Percentiles rank a stretch among this genome's conserved stretches.
Evolutionary conservation across 2,797 vertebrate genomes (phyloP).

Genomic region (Rhinatrema bivittatum): DNA sequence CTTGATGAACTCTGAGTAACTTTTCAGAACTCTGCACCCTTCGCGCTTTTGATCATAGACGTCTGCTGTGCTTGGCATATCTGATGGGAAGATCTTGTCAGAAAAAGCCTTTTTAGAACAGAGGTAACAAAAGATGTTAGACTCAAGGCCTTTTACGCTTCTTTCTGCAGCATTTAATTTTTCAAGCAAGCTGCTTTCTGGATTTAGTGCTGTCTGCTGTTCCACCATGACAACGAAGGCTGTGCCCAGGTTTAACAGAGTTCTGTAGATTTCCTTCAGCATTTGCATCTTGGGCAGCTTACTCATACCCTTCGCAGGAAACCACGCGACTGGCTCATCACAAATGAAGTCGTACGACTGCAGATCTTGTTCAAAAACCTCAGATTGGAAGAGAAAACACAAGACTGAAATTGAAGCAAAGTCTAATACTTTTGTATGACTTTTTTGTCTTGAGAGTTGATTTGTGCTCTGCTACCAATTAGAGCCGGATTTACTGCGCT

Average conservation of each 20-base stretch:
- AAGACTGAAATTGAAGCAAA: neutral
- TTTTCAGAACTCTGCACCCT: slow-evolving; percentile 27
- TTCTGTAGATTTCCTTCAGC: slow-evolving; percentile 14
- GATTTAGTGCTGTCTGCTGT: slow-evolving; percentile 3
- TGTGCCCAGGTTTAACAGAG: slow-evolving; percentile 1
- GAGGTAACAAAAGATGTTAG: slow-evolving; percentile 5
- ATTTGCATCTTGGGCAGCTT: neutral
- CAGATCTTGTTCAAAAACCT: neutral
- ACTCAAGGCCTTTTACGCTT: slow-evolving; percentile 21
- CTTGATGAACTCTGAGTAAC: slow-evolving; percentile 22
- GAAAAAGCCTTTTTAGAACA: neutral
- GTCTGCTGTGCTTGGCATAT: neutral
- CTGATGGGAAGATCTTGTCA: rapidly evolving
- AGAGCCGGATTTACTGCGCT: too few species aligned
- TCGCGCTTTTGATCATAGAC: slow-evolving; percentile 26
- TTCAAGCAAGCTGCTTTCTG: neutral
- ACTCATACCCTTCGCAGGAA: neutral
- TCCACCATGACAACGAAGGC: slow-evolving; percentile 13
- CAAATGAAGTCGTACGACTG: neutral
- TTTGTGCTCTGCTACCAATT: too few species aligned
- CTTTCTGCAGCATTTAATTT: slow-evolving; percentile 4
- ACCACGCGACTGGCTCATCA: neutral
- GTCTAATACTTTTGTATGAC: too few species aligned
- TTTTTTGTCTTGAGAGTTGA: too few species aligned
- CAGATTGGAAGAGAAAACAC: neutral